Conservation (phyloP, 2,113 vertebrate genomes). For the Pelmatolapia mariae region DNA sequence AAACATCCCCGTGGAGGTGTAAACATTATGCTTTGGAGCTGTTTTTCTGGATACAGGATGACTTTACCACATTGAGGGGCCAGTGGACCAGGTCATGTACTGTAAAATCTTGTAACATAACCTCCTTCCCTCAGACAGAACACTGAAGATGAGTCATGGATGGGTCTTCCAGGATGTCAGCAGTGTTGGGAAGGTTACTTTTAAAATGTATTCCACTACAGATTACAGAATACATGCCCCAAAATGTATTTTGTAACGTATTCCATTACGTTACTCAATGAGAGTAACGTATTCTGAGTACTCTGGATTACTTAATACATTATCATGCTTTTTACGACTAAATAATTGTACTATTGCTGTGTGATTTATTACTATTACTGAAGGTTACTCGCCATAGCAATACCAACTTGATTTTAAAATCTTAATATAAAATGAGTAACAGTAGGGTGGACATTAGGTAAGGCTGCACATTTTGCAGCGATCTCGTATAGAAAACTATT, state of each 20-base stretch:
- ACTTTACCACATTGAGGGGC: neutral
- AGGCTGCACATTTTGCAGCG: neutral
- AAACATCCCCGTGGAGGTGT: neutral
- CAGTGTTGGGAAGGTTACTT: neutral
- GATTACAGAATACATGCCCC: fast-evolving
- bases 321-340: neutral
- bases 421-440: neutral
- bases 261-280: neutral
- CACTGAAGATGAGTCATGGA: neutral
- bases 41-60: neutral
- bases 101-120: neutral
- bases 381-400: fast-evolving
- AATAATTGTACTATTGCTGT: fast-evolving
- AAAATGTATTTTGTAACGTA: neutral
- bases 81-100: neutral
- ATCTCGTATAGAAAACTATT: neutral
- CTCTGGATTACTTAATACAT: neutral
- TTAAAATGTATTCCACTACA: neutral
- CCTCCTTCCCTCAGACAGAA: neutral
- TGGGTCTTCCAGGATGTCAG: neutral
- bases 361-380: neutral
- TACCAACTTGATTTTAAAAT: neutral
- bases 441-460: neutral
- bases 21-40: neutral
- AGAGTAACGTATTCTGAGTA: neutral